Conservation (phyloP, 2,113 vertebrate genomes). For the Puffinus mauretanicus region DNA sequence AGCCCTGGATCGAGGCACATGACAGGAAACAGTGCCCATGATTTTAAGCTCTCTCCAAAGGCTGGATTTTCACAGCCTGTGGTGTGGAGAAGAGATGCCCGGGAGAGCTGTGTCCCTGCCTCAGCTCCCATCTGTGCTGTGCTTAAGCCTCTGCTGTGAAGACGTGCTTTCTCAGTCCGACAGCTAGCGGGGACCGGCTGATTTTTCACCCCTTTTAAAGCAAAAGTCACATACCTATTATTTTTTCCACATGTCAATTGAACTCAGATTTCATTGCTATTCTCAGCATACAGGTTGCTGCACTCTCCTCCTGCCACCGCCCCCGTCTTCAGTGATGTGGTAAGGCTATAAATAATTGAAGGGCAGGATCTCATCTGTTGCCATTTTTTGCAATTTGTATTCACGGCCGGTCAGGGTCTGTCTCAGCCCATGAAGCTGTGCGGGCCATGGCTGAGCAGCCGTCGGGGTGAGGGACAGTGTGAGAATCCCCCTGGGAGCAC, state of each 20-base stretch:
- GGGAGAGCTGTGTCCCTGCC: neutral
- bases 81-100: neutral
- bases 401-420: neutral
- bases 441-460: neutral
- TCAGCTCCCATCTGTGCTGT: neutral
- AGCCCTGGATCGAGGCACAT: neutral
- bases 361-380: neutral
- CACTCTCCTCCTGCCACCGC: neutral
- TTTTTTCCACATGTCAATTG: neutral
- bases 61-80: neutral
- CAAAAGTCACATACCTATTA: neutral
- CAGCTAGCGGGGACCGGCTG: rapidly evolving
- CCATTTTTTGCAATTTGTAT: neutral
- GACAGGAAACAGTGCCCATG: neutral
- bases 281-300: neutral
- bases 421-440: neutral
- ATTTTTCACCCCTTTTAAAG: neutral
- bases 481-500: neutral
- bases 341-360: neutral
- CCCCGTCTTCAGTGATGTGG: neutral
- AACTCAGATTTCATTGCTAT: neutral
- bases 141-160: neutral
- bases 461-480: rapidly evolving
- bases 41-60: neutral
- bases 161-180: rapidly evolving